Conservation (phyloP, 2,888 invertebrate species). For the Congeria kusceri region DNA sequence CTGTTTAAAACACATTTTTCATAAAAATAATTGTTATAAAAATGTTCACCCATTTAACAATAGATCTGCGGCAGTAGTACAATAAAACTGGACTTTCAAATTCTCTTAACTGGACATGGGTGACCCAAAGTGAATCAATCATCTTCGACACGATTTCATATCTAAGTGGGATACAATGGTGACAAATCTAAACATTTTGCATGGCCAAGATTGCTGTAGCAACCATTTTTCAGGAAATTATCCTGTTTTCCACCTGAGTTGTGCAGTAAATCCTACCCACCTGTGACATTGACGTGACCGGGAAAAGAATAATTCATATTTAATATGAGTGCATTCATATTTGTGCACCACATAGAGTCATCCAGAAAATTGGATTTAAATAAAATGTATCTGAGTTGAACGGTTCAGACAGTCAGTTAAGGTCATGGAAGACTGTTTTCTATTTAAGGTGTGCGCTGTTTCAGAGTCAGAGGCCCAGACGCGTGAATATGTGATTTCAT, state of each 20-base stretch:
- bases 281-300: conserved; percentile 42
- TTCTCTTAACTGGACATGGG: background rate
- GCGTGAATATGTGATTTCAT: too few species aligned
- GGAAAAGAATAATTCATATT: conserved; percentile 23
- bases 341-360: background rate
- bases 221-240: conserved; percentile 29
- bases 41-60: too few species aligned
- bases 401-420: too few species aligned
- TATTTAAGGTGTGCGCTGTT: too few species aligned
- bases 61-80: background rate
- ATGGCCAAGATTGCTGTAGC: conserved; percentile 12
- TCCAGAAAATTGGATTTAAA: background rate
- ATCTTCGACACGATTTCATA: background rate
- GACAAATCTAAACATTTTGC: conserved; percentile 10
- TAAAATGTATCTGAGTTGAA: background rate
- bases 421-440: too few species aligned
- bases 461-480: too few species aligned
- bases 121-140: too few species aligned
- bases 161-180: background rate
- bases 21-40: too few species aligned
- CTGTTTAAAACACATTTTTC: too few species aligned
- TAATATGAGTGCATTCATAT: conserved; percentile 11
- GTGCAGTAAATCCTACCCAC: conserved; percentile 43
- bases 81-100: conserved; percentile 9
- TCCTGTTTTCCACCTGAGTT: conserved; percentile 42